Evolutionary conservation across 92 coral and sea anemone species (phyloP).

Genomic region (Galaxea fascicularis): DNA sequence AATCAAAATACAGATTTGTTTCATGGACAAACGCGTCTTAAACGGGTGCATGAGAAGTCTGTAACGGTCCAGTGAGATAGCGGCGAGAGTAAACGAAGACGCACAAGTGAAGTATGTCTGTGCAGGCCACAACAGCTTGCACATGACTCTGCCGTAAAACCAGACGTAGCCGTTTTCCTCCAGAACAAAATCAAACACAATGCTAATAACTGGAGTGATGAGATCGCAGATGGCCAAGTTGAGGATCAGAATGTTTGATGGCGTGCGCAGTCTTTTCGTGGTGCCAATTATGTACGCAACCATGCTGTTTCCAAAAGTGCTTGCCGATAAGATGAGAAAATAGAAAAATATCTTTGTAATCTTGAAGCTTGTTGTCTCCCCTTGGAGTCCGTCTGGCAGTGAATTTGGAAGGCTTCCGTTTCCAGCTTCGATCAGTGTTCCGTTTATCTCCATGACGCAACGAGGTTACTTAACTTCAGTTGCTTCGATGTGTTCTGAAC

Average conservation of each 20-base stretch:
- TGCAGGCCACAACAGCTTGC: slow-evolving; percentile 85
- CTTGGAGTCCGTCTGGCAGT: slow-evolving; percentile 3
- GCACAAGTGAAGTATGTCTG: slow-evolving; percentile 87
- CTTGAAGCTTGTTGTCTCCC: slow-evolving; percentile 58
- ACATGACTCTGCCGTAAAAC: slow-evolving; percentile 84
- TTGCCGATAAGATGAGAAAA: slow-evolving; percentile 74
- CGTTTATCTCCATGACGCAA: not conserved
- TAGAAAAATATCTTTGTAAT: slow-evolving; percentile 80
- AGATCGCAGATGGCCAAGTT: slow-evolving; percentile 95
- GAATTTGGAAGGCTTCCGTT: slow-evolving; percentile 11
- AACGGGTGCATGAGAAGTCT: slow-evolving; percentile 93
- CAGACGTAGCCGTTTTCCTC: slow-evolving; percentile 79
- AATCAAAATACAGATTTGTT: slow-evolving; percentile 72
- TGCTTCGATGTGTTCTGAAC: not conserved
- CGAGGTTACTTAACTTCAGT: not conserved
- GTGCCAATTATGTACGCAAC: slow-evolving; percentile 77
- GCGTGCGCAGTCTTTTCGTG: slow-evolving; percentile 74
- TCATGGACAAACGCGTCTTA: slow-evolving; percentile 74
- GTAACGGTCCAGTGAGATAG: slow-evolving; percentile 91
- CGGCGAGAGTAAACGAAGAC: slow-evolving; percentile 90
- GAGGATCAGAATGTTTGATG: slow-evolving; percentile 85
- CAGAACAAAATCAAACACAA: slow-evolving; percentile 91
- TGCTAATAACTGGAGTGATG: slow-evolving; percentile 87
- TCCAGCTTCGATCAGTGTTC: not conserved
- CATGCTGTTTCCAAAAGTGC: slow-evolving; percentile 89